Conservation (phyloP, 2,888 invertebrate species). For the Strigamia crassipes region DNA sequence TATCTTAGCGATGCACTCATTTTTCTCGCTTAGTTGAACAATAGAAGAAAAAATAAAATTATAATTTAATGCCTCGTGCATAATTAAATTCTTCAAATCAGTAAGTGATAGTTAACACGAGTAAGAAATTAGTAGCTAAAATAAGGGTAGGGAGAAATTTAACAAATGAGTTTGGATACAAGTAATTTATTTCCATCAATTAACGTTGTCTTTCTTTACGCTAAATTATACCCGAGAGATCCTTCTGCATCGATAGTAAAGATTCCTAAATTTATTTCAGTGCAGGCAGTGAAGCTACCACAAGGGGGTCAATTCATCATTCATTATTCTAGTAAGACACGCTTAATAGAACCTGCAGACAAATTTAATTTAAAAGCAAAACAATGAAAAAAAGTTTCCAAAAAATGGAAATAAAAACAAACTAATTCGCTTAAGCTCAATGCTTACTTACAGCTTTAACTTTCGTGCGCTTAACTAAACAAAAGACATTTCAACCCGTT, state of each 20-base stretch:
- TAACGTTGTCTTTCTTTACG: conserved; percentile 14
- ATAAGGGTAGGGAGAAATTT: background rate
- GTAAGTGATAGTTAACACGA: background rate
- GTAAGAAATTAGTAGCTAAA: conserved; percentile 10
- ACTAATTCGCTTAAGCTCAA: no score
- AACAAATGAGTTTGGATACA: background rate
- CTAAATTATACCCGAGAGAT: conserved; percentile 17
- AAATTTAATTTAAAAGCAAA: background rate
- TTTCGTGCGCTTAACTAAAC: no score
- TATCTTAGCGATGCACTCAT: no score
- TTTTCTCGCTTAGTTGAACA: no score
- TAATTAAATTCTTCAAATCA: background rate
- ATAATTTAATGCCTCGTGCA: background rate
- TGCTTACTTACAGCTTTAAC: no score
- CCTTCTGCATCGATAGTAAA: background rate
- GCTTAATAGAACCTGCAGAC: background rate
- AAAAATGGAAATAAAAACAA: background rate
- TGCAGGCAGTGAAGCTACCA: background rate
- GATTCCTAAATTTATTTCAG: background rate
- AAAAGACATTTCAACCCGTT: no score
- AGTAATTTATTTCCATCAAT: conserved; percentile 8
- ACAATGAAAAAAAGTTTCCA: no score
- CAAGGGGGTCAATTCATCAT: conserved; percentile 20
- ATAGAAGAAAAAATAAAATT: background rate
- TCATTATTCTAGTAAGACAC: background rate